Conservation (phyloP, 2,797 vertebrate species). For the Phoxinus dragarum region DNA sequence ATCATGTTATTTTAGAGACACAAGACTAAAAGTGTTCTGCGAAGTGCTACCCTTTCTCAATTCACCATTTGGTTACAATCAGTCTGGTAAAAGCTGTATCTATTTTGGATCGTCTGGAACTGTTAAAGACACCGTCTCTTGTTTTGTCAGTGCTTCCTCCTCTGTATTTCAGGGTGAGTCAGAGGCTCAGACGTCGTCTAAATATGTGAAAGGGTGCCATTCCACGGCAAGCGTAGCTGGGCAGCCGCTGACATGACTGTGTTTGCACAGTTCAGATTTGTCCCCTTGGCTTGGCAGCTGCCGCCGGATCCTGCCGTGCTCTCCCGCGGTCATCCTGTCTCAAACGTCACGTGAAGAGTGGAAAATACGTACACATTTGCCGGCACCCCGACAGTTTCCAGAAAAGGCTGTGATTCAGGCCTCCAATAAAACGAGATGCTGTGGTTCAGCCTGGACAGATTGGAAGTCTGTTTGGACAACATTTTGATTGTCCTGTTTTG, state of each 20-base stretch:
- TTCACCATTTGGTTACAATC: constrained; percentile 76
- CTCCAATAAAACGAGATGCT: constrained; percentile 75
- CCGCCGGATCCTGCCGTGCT: constrained; percentile 51
- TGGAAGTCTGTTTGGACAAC: constrained; percentile 79
- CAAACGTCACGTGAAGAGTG: constrained; percentile 63
- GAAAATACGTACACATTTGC: constrained; percentile 67
- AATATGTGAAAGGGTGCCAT: constrained; percentile 70
- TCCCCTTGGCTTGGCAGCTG: constrained; percentile 67
- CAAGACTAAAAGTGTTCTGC: constrained; percentile 46
- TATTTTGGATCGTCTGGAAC: constrained; percentile 79
- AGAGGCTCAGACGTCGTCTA: constrained; percentile 74
- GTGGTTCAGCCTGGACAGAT: constrained; percentile 72
- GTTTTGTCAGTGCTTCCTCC: constrained; percentile 63
- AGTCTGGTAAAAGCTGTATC: constrained; percentile 66
- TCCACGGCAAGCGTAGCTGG: constrained; percentile 59
- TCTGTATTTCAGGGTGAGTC: constrained; percentile 74
- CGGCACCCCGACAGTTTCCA: constrained; percentile 66
- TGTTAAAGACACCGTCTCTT: constrained; percentile 65
- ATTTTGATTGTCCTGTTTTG: constrained; percentile 66
- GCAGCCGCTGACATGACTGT: constrained; percentile 68
- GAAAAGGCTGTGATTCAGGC: constrained; percentile 68
- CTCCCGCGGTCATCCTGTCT: constrained; percentile 64
- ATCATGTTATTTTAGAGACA: constrained; percentile 60
- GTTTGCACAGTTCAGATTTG: constrained; percentile 68
- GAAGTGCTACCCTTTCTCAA: constrained; percentile 62